Percentiles rank a stretch among this genome's conserved stretches.
phyloP scores from a whole-genome alignment of 2,888 invertebrate genomes.

The Orthosia gothica region DNA sequence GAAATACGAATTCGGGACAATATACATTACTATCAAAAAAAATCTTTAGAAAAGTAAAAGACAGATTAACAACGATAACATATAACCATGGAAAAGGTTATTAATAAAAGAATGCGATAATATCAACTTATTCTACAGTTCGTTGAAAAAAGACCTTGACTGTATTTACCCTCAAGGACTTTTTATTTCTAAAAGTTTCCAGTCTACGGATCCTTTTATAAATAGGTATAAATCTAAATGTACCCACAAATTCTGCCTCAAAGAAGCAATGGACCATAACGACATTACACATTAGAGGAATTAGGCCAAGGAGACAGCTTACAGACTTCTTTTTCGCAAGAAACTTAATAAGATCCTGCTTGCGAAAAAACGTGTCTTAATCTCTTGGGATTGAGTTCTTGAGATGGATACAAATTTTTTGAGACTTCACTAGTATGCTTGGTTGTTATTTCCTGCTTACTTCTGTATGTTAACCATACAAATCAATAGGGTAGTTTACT shows the following conservation, averaged over 20 bases:
- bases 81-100: no score
- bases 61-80: no score
- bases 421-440: neutral
- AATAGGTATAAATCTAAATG: conserved; percentile 4
- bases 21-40: no score
- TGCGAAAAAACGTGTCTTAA: neutral
- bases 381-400: neutral
- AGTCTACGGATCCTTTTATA: neutral
- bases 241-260: neutral
- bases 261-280: conserved; percentile 14
- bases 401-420: neutral
- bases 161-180: neutral
- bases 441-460: neutral
- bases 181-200: neutral
- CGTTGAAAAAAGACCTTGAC: neutral
- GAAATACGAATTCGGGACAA: no score
- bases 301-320: conserved; percentile 38
- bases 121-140: neutral
- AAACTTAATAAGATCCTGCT: conserved; percentile 10
- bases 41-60: no score
- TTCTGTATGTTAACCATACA: neutral
- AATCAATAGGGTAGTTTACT: no score
- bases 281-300: conserved; percentile 38
- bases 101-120: no score
- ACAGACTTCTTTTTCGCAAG: neutral